Conservation (phyloP, 2,113 vertebrate species). For the Myotis brandtii region DNA sequence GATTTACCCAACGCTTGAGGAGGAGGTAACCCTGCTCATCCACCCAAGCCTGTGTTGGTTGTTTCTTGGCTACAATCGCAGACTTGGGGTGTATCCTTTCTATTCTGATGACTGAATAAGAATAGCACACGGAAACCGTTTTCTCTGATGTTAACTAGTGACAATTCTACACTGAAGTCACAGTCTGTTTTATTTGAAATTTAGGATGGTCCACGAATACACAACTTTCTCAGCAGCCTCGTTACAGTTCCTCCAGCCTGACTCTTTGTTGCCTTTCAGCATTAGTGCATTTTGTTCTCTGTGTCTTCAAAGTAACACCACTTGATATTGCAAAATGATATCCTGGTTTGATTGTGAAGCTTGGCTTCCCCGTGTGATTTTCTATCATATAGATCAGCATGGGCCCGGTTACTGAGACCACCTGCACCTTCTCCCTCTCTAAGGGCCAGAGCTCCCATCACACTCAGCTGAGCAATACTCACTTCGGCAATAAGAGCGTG, state of each 20-base stretch:
- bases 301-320: neutral
- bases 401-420: neutral
- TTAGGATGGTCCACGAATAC: neutral
- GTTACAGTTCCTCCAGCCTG: neutral
- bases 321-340: neutral
- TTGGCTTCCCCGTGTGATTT: neutral
- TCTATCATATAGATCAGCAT: neutral
- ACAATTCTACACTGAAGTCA: neutral
- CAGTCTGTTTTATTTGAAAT: neutral
- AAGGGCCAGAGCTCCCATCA: neutral
- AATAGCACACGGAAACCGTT: neutral
- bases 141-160: neutral
- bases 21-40: neutral
- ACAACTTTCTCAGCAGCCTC: neutral
- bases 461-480: neutral
- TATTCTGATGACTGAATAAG: neutral
- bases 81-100: neutral
- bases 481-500: neutral
- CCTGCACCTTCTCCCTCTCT: neutral
- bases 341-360: constrained; percentile 10
- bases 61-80: neutral
- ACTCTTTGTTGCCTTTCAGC: neutral
- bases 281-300: neutral
- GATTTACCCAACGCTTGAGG: neutral
- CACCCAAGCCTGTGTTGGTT: neutral